These are phyloP conservation scores for Melieria crassipennis DNA, from an alignment of 2,888 invertebrate genomes.

Conservation along the genomic window DNA sequence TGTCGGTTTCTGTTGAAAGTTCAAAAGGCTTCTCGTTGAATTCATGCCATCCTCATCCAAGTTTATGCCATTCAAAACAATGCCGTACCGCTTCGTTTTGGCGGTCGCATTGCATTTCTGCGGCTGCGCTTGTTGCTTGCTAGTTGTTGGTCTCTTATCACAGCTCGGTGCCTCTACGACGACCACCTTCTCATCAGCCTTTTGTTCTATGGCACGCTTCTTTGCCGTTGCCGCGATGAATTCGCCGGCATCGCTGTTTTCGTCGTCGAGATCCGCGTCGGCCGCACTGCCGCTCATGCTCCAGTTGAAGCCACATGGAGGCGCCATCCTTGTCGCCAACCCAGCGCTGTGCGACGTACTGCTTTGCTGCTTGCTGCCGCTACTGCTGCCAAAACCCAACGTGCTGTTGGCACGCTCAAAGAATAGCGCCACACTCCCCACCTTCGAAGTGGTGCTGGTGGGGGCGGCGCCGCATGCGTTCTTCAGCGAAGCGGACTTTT, in stretches of 20 bases:
- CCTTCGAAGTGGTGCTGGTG: conserved; percentile 43
- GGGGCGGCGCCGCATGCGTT: conserved; percentile 25
- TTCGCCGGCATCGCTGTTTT: conserved; percentile 52
- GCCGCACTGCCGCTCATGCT: conserved; percentile 58
- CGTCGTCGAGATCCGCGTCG: conserved; percentile 54
- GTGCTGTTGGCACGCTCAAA: conserved; percentile 51
- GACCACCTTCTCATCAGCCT: background rate
- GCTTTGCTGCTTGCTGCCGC: conserved; percentile 30
- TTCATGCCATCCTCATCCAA: conserved; percentile 50
- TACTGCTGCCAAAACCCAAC: conserved; percentile 43
- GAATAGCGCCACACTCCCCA: conserved; percentile 44
- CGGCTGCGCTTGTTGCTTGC: conserved; percentile 28
- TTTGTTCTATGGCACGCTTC: conserved; percentile 11
- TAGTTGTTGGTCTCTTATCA: conserved; percentile 33
- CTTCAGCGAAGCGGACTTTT: conserved; percentile 50
- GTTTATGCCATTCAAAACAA: conserved; percentile 62
- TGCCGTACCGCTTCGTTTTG: conserved; percentile 63
- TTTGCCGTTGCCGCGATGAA: conserved; percentile 37
- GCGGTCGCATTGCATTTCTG: conserved; percentile 38
- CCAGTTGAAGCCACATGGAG: conserved; percentile 65
- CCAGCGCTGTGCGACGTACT: background rate
- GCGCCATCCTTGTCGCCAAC: conserved; percentile 54
- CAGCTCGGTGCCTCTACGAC: conserved; percentile 2
- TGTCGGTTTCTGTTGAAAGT: conserved; percentile 45
- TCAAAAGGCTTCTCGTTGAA: background rate